phyloP scores from a whole-genome alignment of 2,888 invertebrate genomes.

The Julus scanicus region DNA sequence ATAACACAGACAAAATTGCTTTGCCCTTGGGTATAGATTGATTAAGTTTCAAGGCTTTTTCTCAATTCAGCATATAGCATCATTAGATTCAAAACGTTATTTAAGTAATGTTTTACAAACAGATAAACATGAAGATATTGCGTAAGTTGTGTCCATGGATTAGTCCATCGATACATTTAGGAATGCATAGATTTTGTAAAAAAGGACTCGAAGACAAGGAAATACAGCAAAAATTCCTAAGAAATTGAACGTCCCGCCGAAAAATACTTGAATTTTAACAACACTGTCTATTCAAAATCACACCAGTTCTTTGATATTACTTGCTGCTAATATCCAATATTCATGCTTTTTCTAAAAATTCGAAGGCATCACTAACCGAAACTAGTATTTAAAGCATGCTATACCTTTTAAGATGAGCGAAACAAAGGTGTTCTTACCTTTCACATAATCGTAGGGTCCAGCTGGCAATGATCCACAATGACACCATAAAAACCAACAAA shows the following conservation, averaged over 20 bases:
- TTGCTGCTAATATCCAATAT: no score
- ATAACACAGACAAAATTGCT: not conserved
- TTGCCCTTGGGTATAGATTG: not conserved
- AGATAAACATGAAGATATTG: not conserved
- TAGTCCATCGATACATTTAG: no score
- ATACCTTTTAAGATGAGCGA: not conserved
- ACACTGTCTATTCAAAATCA: no score
- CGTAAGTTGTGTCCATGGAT: not conserved
- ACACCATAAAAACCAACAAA: slow-evolving; percentile 98
- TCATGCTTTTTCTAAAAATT: no score
- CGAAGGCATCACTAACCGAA: no score
- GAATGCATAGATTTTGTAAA: no score
- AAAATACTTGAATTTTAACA: no score
- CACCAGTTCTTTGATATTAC: no score
- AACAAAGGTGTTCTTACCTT: slow-evolving; percentile 75
- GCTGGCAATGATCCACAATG: slow-evolving; percentile 99
- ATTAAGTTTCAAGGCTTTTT: slow-evolving; percentile 17
- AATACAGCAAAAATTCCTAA: not conserved
- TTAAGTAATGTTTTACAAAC: not conserved
- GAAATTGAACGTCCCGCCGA: not conserved
- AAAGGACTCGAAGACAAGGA: no score
- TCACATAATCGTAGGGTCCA: slow-evolving; percentile 99
- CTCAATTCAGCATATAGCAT: not conserved
- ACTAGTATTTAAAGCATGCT: no score
- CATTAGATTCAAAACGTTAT: not conserved